Base-by-base conservation (phyloP, 2,113 vertebrate species). In the Hemichromis elongatus region DNA sequence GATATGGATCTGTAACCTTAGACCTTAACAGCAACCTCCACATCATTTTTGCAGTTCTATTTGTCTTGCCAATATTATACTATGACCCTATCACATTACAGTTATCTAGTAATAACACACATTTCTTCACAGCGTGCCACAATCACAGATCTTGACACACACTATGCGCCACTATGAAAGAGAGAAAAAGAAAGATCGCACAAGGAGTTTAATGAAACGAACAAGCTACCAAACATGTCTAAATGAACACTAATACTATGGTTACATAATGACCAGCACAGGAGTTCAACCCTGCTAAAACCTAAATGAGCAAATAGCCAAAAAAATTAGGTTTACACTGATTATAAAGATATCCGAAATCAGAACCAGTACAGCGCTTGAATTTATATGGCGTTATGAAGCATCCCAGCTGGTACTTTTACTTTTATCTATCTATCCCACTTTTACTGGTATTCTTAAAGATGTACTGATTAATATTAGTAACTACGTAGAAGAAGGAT, bases 241-340 rank as follows among this genome's bases (percentile, higher is more conserved):
- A 45, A 84, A 68, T 90, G 77, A 88, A 68, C 63, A 89, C 16
- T 4, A 3, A 6, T 45, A 5, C 5, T 47, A 37, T 30, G 18
- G 35, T 93, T 92, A 90, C 77, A 85, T 73, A 92, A 93, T 55
- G 28, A 68, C 52, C 54, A 89, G 79, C 86, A 88, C 45, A 83
- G 55, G 81, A 90, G 75, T 50, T 79, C 5, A 3, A 57, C 21
- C 37, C 53, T 7, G 55, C 66, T 12, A 90, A 87, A 90, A 68
- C 77, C 80, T 37, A 33, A 5, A 50, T 42, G 82, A 42, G 45
- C 86, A 55, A 85, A 59, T 79, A 59, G 83, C 79, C 79, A 68
- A 82, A 35, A 12, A 91, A 82, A 85, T 28, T 5, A 79, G 77
- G 56, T 85, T 91, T 42, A 87, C 83, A 84, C 50, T 79, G 86